These are phyloP conservation scores for Pammene aurita DNA, from an alignment of 2,888 invertebrate genomes.

Conservation along the genomic window DNA sequence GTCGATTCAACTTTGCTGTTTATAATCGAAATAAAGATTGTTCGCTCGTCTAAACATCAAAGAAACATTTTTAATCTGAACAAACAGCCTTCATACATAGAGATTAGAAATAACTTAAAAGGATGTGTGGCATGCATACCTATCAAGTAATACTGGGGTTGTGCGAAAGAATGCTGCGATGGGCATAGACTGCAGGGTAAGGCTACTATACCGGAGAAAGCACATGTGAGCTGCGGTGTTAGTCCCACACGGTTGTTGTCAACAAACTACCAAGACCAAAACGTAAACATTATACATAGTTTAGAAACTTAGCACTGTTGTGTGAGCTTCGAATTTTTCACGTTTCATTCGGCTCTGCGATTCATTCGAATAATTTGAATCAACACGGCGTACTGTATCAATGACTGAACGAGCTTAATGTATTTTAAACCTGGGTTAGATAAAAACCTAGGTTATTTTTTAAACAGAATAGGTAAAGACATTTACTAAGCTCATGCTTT, in stretches of 20 bases:
- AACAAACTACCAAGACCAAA: slow-evolving; percentile 78
- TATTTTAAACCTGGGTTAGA: not conserved
- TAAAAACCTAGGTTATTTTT: not conserved
- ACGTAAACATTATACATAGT: slow-evolving; percentile 62
- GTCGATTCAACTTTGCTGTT: slow-evolving; percentile 63
- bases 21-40: slow-evolving; percentile 55
- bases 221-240: slow-evolving; percentile 72
- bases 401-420: not conserved
- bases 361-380: slow-evolving; percentile 70
- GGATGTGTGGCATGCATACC: slow-evolving; percentile 74
- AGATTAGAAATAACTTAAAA: slow-evolving; percentile 60
- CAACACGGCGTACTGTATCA: slow-evolving; percentile 59
- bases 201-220: slow-evolving; percentile 51
- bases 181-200: slow-evolving; percentile 48
- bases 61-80: slow-evolving; percentile 15
- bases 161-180: slow-evolving; percentile 71
- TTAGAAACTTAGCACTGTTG: slow-evolving; percentile 63
- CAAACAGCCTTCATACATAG: slow-evolving; percentile 41
- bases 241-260: slow-evolving; percentile 76
- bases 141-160: slow-evolving; percentile 64
- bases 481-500: slow-evolving; percentile 26
- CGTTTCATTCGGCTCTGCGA: slow-evolving; percentile 74
- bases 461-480: slow-evolving; percentile 5
- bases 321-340: slow-evolving; percentile 66
- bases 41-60: slow-evolving; percentile 49